These are phyloP conservation scores for Lordiphosa andalusiaca DNA, from an alignment of 2,888 invertebrate genomes.

Conservation along the genomic window DNA sequence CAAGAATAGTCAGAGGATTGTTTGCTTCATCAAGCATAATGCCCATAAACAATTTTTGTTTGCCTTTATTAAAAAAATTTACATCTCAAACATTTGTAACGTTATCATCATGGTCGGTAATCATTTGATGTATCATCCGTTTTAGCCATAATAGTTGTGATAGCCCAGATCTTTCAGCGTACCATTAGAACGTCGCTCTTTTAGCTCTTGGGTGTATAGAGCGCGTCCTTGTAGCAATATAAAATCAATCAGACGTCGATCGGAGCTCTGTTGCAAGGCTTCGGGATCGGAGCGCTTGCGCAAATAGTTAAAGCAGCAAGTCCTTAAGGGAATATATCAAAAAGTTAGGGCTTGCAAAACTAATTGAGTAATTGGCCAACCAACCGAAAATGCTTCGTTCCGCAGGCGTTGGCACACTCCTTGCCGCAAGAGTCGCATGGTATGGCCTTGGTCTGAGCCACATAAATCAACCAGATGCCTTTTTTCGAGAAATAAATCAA, in stretches of 20 bases:
- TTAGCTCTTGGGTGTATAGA: conserved; percentile 68
- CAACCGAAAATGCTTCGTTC: conserved; percentile 83
- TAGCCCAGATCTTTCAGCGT: conserved; percentile 61
- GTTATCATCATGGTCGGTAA: conserved; percentile 6
- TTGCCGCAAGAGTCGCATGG: conserved; percentile 85
- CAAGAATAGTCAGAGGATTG: not conserved
- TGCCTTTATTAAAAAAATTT: conserved; percentile 57
- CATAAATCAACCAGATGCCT: conserved; percentile 64
- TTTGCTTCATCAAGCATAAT: conserved; percentile 63
- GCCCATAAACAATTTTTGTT: conserved; percentile 41
- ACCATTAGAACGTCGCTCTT: conserved; percentile 56
- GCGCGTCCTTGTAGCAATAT: conserved; percentile 77
- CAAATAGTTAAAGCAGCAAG: conserved; percentile 86
- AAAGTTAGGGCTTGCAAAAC: not conserved
- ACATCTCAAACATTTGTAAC: conserved; percentile 63
- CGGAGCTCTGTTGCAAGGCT: conserved; percentile 67
- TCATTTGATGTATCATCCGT: not conserved
- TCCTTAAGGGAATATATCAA: conserved; percentile 73
- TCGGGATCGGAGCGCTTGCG: conserved; percentile 81
- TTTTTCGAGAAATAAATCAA: not conserved
- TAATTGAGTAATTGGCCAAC: not conserved
- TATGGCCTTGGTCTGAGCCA: conserved; percentile 71
- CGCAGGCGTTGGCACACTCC: conserved; percentile 84
- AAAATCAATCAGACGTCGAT: conserved; percentile 76
- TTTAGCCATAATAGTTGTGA: conserved; percentile 61